Evolutionary conservation across 2,888 invertebrate species (phyloP).

Genomic region (Papilio demoleus): DNA sequence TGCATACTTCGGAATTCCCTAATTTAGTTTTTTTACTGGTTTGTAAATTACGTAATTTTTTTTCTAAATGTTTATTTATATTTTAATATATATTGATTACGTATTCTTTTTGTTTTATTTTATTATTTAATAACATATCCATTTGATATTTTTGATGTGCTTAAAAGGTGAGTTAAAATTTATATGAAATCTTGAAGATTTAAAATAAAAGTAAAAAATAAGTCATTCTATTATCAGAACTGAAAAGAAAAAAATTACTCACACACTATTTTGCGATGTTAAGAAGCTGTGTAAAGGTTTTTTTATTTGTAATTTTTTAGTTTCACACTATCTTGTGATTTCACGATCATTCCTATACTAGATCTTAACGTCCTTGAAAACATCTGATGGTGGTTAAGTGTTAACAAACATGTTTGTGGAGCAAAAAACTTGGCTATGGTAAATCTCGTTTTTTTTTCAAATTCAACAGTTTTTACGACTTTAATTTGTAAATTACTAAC

Average conservation of each 20-base stretch:
- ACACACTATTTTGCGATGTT: too few relatives aligned
- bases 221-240: too few relatives aligned
- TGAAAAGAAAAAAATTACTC: too few relatives aligned
- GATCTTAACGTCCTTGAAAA: slow-evolving; percentile 11
- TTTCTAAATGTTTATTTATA: slow-evolving; percentile 18
- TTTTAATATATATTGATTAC: slow-evolving; percentile 13
- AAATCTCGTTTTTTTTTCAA: background rate
- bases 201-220: too few relatives aligned
- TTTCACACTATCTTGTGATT: slow-evolving; percentile 32
- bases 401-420: background rate
- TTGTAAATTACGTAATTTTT: slow-evolving; percentile 16
- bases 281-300: too few relatives aligned
- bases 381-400: slow-evolving; percentile 20
- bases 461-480: too few relatives aligned
- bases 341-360: slow-evolving; percentile 39
- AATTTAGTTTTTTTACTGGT: slow-evolving; percentile 10
- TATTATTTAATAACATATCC: background rate
- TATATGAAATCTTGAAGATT: too few relatives aligned
- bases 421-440: too few relatives aligned
- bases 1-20: slow-evolving; percentile 3
- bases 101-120: slow-evolving; percentile 12
- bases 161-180: background rate
- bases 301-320: background rate
- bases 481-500: background rate
- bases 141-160: too few relatives aligned